Conservation (phyloP, 2,113 vertebrate genomes). For the Pelodiscus sinensis region DNA sequence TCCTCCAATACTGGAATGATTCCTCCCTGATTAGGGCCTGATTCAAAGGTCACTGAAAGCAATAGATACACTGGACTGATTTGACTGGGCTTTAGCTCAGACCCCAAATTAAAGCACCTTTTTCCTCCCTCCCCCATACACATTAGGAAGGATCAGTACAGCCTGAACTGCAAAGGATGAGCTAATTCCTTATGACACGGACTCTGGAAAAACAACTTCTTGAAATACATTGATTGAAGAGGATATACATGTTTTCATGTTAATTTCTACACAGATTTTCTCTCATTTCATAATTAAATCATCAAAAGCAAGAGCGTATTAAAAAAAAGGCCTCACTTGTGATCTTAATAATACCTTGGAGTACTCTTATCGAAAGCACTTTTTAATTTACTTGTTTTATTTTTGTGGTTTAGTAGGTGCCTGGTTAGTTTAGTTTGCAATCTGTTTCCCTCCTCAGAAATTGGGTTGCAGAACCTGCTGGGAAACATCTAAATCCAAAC, state of each 20-base stretch:
- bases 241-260: not conserved
- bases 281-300: not conserved
- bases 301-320: not conserved
- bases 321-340: not conserved
- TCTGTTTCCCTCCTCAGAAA: not conserved
- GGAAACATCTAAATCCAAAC: not conserved
- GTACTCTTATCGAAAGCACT: not conserved
- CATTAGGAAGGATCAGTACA: not conserved
- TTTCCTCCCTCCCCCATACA: not conserved
- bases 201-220: not conserved
- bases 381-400: not conserved
- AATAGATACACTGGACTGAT: not conserved
- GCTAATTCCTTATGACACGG: not conserved
- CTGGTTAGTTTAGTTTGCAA: not conserved
- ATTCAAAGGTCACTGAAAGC: not conserved
- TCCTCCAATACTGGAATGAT: not conserved
- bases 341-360: not conserved
- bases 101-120: not conserved
- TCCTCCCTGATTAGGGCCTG: not conserved
- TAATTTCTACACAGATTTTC: not conserved
- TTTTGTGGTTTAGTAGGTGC: not conserved
- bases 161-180: not conserved
- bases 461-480: not conserved
- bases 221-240: not conserved
- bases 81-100: not conserved